Base-by-base conservation (phyloP, 2,113 vertebrate species). In the Percina caprodes region DNA sequence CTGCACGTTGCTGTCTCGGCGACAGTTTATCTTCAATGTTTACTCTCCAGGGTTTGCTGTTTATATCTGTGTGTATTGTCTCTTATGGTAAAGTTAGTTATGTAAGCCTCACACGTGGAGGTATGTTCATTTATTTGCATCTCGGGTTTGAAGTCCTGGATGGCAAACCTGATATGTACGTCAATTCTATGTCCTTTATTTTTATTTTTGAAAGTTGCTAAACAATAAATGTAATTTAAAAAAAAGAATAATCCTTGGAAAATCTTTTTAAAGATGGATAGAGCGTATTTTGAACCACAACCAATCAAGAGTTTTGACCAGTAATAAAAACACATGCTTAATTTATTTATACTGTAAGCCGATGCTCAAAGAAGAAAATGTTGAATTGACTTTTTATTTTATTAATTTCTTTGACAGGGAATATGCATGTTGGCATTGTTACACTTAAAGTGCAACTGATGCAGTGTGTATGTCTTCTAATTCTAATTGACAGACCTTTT, bases 11-110 rank as follows among this genome's bases (percentile, higher is more conserved):
- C 4, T 35, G 11, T 77, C 23, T 35, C 2, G 6, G 56, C 80
- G 74, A 72, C 39, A 46, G 39, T 39, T 2, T 19, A n/a, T 61
- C 45, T 59, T 54, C 46, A 68, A 10, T 80, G 76, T 87, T 80
- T 80, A 49, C 72, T 56, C 16, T 76, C 14, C 35, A 4, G 33
- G 19, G 4, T 65, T 15, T 39, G 5, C 14, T 60, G 33, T 71
- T 73, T 59, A 51, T 12, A 6, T 51, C 19, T 26, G 39, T 33
- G 3, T 58, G 19, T 59, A 26, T 19, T 24, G 24, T 39, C 11
- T 67, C 11, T n/a, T 12, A 58, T 26, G 9, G 12, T 24, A 12
- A 62, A 58, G 39, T 13, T 9, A 19, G 23, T 88, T 88, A 65
- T 46, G 23, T 80, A 84, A 87, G 10, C 1, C 3, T 56, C 55